phyloP scores from a whole-genome alignment of 1,140 invertebrate species.

The Eulimnadia texana region DNA sequence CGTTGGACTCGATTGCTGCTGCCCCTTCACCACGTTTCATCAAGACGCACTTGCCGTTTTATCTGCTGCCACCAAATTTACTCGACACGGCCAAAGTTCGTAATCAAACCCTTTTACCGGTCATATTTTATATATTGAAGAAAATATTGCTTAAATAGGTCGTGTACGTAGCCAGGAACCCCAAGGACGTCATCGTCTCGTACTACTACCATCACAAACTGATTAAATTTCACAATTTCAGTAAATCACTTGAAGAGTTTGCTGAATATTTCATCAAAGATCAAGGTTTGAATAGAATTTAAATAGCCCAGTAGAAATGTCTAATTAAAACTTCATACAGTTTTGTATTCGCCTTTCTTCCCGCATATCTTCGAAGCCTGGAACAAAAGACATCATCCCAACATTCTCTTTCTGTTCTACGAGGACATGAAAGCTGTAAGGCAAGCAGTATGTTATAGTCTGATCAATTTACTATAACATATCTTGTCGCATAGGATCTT shows the following conservation, averaged over 20 bases:
- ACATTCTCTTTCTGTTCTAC: slow-evolving; percentile 21
- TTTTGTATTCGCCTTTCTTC: slow-evolving; percentile 18
- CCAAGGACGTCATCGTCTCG: slow-evolving; percentile 70
- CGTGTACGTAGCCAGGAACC: slow-evolving; percentile 63
- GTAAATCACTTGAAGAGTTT: slow-evolving; percentile 54
- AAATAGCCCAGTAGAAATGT: neutral
- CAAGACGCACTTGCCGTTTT: slow-evolving; percentile 11
- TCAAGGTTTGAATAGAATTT: slow-evolving; percentile 26
- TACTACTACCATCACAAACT: slow-evolving; percentile 62
- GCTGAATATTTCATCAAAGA: slow-evolving; percentile 58
- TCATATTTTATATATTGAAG: neutral
- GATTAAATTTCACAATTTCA: slow-evolving; percentile 52
- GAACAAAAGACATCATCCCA: slow-evolving; percentile 18
- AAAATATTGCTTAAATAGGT: too few species aligned
- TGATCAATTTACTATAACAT: slow-evolving; percentile 34
- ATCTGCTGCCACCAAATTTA: slow-evolving; percentile 12
- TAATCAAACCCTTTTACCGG: neutral
- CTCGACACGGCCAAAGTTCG: slow-evolving; percentile 38
- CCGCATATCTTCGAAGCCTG: slow-evolving; percentile 19
- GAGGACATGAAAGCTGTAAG: slow-evolving; percentile 25
- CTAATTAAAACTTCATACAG: neutral
- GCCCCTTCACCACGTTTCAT: slow-evolving; percentile 5
- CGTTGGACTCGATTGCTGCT: neutral
- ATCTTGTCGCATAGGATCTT: slow-evolving; percentile 46
- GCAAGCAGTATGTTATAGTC: too few species aligned